Percentiles rank a stretch among this genome's conserved stretches.
Conservation (phyloP, 2,888 invertebrate genomes). For the Heliconius charithonia region DNA sequence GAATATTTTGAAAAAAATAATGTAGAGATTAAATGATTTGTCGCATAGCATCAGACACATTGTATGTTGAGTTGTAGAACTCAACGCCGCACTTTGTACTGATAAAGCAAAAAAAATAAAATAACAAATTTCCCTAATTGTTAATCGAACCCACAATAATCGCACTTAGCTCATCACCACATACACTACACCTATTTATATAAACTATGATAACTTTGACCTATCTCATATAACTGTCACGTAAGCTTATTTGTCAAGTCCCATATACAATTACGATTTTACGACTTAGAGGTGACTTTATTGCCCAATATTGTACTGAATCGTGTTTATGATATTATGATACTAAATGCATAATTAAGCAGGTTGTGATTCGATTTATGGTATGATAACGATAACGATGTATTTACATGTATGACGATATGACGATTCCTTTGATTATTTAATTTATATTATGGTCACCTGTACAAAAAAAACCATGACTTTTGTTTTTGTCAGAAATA, state of each 20-base stretch:
- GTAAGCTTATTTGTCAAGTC: slow-evolving; percentile 8
- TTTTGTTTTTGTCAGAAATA: no score
- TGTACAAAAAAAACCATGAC: no score
- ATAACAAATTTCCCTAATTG: neutral
- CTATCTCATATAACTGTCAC: neutral
- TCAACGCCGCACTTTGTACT: neutral
- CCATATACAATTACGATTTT: slow-evolving; percentile 20
- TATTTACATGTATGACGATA: neutral
- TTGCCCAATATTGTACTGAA: slow-evolving; percentile 24
- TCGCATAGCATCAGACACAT: neutral
- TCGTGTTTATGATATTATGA: slow-evolving; percentile 23
- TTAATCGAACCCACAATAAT: neutral
- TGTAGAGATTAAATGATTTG: no score
- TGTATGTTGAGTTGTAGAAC: neutral
- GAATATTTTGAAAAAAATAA: no score
- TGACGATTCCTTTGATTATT: no score
- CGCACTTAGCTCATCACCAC: no score
- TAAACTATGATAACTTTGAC: neutral
- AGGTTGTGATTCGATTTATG: slow-evolving; percentile 17
- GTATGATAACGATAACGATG: slow-evolving; percentile 8
- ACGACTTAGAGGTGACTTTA: slow-evolving; percentile 11
- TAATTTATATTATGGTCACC: no score
- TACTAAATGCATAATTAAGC: slow-evolving; percentile 23
- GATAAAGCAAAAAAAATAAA: neutral
- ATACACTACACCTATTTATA: neutral